Evolutionary conservation across 2,888 invertebrate genomes (phyloP).

Genomic region (Lithophane semibrunnea): DNA sequence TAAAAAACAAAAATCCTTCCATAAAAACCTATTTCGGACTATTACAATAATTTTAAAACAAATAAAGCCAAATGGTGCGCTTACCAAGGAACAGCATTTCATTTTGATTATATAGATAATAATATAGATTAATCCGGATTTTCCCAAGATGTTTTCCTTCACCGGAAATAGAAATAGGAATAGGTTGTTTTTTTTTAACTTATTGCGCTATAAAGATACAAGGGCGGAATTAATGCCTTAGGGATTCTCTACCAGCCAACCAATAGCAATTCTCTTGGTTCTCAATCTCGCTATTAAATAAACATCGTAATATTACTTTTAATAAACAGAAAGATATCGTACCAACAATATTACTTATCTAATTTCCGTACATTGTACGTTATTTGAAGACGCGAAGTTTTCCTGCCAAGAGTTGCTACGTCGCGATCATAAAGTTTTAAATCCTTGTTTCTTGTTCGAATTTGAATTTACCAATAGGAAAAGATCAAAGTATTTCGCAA

Average conservation of each 20-base stretch:
- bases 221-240: too few species aligned
- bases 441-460: slow-evolving; percentile 1
- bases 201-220: neutral
- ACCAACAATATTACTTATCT: slow-evolving; percentile 1
- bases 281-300: neutral
- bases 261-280: neutral
- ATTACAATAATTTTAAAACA: too few species aligned
- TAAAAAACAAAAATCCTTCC: too few species aligned
- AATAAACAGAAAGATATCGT: neutral
- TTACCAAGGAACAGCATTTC: too few species aligned
- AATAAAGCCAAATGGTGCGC: too few species aligned
- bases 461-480: slow-evolving; percentile 11
- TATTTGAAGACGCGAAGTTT: neutral
- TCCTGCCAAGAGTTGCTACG: neutral
- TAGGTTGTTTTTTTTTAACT: neutral
- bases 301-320: neutral
- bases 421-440: slow-evolving; percentile 25
- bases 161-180: too few species aligned
- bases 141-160: too few species aligned
- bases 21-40: too few species aligned
- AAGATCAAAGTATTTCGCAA: slow-evolving; percentile 9
- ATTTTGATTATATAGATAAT: too few species aligned
- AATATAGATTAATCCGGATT: too few species aligned
- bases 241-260: neutral
- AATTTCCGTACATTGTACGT: slow-evolving; percentile 3